phyloP scores from a whole-genome alignment of 2,797 vertebrate species.

The Mus minutoides region DNA sequence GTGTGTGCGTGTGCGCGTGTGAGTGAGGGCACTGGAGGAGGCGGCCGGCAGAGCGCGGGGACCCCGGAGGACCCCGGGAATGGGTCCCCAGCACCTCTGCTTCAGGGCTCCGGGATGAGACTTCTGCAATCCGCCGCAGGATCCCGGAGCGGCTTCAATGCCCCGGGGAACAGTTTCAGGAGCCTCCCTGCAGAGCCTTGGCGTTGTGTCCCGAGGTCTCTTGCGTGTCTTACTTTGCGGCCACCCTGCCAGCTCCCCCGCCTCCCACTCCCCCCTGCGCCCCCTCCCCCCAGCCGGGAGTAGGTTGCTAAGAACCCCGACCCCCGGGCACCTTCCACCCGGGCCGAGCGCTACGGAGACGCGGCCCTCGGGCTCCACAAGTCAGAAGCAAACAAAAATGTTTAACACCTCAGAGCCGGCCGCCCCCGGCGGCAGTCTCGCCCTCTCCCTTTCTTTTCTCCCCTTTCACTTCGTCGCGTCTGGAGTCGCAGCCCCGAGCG shows the following conservation, averaged over 20 bases:
- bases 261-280: neutral
- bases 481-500: constrained; percentile 82
- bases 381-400: constrained; percentile 71
- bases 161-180: neutral
- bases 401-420: constrained; percentile 80
- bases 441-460: constrained; percentile 71
- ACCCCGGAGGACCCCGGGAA: neutral
- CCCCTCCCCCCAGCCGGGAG: neutral
- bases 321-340: constrained; percentile 48
- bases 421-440: constrained; percentile 19
- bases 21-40: neutral
- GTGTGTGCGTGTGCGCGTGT: neutral
- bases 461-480: constrained; percentile 80
- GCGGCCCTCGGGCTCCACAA: constrained; percentile 38
- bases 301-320: neutral
- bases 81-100: constrained; percentile 1
- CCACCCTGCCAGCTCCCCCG: neutral
- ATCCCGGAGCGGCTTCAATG: constrained; percentile 24
- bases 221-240: neutral
- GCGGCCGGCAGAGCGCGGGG: neutral
- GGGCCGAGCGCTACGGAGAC: constrained; percentile 47
- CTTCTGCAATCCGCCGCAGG: constrained; percentile 37
- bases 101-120: constrained; percentile 20
- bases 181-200: neutral
- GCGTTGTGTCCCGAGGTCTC: constrained; percentile 56